Evolutionary conservation across 2,888 invertebrate species (phyloP), one percentile per base, ranked within the genome.

Genomic region (Rhabditoides inermis): DNA sequence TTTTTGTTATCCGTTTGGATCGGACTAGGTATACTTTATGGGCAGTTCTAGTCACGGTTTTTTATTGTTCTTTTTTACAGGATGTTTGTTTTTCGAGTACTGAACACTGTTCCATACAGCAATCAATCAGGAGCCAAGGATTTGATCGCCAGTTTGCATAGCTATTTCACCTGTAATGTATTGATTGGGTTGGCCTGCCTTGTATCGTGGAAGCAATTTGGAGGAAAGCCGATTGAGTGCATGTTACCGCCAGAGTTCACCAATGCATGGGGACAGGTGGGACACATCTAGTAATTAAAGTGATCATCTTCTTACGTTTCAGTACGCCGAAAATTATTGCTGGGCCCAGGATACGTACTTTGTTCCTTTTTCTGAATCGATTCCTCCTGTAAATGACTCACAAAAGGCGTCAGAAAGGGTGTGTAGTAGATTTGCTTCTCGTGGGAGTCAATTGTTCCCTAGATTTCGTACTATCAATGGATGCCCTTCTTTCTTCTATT

Each of bases 171-270:
- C 5, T 67, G 65, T 22, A 74, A 74, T 50, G 46, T 73, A n/a
- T 54, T 74, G 23, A 58, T 74, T 36, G 74, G 70, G 1, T 53
- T 72, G 2, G 73, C 74, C 2, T 61, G 75, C 28, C 54, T 74
- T 1, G 59, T 73, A 5, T 70, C 70, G 5, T 75, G 68, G 61
- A 74, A 71, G 28, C 74, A 75, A 42, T 74, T 74, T 39, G 70
- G 70, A 10, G 74, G 74, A 18, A 61, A 64, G 7, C 70, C 70
- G 1, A 73, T 73, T 12, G 73, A 73, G 32, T 73, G 73, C 49
- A 68, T 73, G 70, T 60, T 66, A 15, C 63, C 66, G 1, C 32
- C 60, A 4, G 68, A 68, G 18, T 68, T 68, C 49, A 65, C 68
- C 20, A 56, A 53, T 20, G 61, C 68, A 0, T 68, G 68, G 68